phyloP scores from a whole-genome alignment of 2,797 vertebrate species.

The Peromyscus aztecus region DNA sequence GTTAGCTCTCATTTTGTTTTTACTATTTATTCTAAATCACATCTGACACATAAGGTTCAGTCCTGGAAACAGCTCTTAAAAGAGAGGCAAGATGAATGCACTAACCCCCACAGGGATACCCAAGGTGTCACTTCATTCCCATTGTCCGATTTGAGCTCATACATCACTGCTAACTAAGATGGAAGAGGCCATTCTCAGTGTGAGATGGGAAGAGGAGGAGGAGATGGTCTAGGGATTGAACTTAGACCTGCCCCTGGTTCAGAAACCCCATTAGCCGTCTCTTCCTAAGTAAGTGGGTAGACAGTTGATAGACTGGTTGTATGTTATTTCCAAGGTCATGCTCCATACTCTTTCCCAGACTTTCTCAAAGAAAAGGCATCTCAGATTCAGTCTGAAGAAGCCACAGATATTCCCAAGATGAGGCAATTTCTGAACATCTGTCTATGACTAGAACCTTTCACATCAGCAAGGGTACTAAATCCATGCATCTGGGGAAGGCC shows the following conservation, averaged over 20 bases:
- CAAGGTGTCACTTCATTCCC: neutral
- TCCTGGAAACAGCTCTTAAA: neutral
- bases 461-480: conserved; percentile 29
- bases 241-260: neutral
- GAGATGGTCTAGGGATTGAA: neutral
- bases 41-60: neutral
- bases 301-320: neutral
- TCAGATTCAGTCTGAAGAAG: neutral
- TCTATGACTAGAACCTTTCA: neutral
- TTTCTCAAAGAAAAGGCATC: conserved; percentile 44
- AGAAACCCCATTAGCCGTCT: neutral
- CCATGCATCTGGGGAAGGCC: conserved; percentile 5
- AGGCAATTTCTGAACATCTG: conserved; percentile 36
- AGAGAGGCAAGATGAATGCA: neutral
- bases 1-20: neutral
- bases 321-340: neutral
- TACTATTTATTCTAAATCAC: conserved; percentile 25
- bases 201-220: neutral
- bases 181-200: neutral
- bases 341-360: neutral
- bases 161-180: neutral
- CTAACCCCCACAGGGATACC: neutral
- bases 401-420: conserved; percentile 25
- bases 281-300: neutral
- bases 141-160: neutral